Evolutionary conservation across 2,888 invertebrate genomes (phyloP), one percentile per base, ranked within the genome.

Genomic region (Polyommatus icarus): DNA sequence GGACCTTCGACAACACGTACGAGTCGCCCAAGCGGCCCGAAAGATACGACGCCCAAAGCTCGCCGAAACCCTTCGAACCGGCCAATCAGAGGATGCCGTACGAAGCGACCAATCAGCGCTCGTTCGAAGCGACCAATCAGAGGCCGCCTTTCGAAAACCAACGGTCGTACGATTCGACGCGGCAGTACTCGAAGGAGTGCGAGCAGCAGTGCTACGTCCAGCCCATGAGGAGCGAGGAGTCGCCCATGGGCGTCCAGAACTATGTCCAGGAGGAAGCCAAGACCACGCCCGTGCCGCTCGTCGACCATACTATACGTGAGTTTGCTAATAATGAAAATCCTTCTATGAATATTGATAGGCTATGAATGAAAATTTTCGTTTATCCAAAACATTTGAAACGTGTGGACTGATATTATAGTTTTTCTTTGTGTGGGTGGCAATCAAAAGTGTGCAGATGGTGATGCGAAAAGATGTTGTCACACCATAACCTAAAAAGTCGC

Each of bases 281-380:
- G 80, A 80, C 2, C 78, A 80, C 87, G 0, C 88, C 87, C 0
- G 77, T 87, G 3, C 87, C 85, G 0, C 76, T 89, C 3, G 85
- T 84, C 0, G 92, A 91, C 8, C 89, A 87, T 0, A 89, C 89
- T 76, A 85, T 91, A 78, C 87, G 91, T 92, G 50, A 89, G 91
- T 88, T 76, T 6, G 54, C 54, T 57, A 57, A 6, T 57, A 57
- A 40, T 40, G 40, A 8, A 40, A 10, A 40, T 40, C 40, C 8
- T 40, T 40, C 40, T 40, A 10, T 40, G 1, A 40, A 40, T 40
- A 40, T 10, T 40, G 10, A 40, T 40, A 8, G 40, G 40, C 10
- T 40, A 40, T 10, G 0, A 40, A 40, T 40, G 40, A 40, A 40
- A 40, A 40, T 10, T 40, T 40, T 40, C 40, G 1, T 36, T 36